phyloP scores from a whole-genome alignment of 2,888 invertebrate species.

The Lithophane leautieri region DNA sequence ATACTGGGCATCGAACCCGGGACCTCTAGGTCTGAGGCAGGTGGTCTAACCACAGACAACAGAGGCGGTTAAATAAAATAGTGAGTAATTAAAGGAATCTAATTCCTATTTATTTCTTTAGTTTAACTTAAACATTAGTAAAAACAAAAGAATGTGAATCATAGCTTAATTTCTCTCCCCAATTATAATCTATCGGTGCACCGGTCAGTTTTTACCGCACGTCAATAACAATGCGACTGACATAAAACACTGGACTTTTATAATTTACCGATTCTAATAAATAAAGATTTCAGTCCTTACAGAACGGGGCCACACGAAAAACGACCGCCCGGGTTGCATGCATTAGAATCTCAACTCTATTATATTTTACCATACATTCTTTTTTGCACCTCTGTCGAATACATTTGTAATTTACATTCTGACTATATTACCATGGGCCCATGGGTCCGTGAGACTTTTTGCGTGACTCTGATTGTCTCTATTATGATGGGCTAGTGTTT shows the following conservation, averaged over 20 bases:
- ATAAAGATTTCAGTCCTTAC: slow-evolving; percentile 88
- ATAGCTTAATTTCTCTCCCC: slow-evolving; percentile 64
- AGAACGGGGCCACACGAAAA: slow-evolving; percentile 82
- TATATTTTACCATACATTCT: slow-evolving; percentile 88
- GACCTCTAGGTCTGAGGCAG: no score
- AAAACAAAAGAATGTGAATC: slow-evolving; percentile 50
- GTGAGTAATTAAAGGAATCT: background rate
- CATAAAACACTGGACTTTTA: slow-evolving; percentile 84
- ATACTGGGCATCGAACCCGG: no score
- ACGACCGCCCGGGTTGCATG: slow-evolving; percentile 88
- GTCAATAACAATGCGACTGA: slow-evolving; percentile 80
- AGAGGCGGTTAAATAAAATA: background rate
- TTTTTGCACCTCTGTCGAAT: slow-evolving; percentile 87
- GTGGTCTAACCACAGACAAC: no score
- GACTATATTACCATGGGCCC: slow-evolving; percentile 55
- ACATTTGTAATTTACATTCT: slow-evolving; percentile 84
- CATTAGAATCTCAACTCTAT: slow-evolving; percentile 87
- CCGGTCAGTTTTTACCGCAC: slow-evolving; percentile 72
- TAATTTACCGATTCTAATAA: slow-evolving; percentile 89
- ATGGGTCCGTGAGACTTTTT: slow-evolving; percentile 52
- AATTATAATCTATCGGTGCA: slow-evolving; percentile 62
- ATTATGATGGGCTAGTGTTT: slow-evolving; percentile 45
- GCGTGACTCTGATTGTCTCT: slow-evolving; percentile 43
- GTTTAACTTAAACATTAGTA: background rate
- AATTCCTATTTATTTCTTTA: background rate